These are phyloP conservation scores for Dicycla oo DNA, from an alignment of 2,888 invertebrate genomes.

Conservation along the genomic window DNA sequence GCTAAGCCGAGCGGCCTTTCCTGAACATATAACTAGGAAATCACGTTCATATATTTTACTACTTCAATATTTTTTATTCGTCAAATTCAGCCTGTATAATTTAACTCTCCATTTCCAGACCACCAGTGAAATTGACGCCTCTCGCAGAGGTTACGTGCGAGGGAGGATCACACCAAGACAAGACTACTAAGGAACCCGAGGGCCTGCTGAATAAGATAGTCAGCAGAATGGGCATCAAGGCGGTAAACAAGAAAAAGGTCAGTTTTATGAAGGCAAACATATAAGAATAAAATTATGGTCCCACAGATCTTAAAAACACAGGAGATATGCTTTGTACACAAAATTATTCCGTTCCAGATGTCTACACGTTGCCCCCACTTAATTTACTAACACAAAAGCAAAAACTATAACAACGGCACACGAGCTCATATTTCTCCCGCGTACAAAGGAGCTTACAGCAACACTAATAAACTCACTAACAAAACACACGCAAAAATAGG, in stretches of 20 bases:
- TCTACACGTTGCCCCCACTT: too few relatives aligned
- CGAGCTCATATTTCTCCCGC: too few relatives aligned
- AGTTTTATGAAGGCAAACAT: not conserved
- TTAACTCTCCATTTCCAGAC: not conserved
- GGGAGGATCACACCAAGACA: not conserved
- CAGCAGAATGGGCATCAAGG: slow-evolving; percentile 54
- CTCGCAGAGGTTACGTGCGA: not conserved
- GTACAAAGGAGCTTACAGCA: too few relatives aligned
- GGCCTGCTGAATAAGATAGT: slow-evolving; percentile 50
- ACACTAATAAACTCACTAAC: too few relatives aligned
- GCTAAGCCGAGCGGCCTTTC: not conserved
- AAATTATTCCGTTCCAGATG: too few relatives aligned
- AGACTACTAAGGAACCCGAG: not conserved
- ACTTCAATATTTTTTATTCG: not conserved
- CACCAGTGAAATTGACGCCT: not conserved
- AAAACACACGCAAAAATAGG: too few relatives aligned
- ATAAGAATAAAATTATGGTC: too few relatives aligned
- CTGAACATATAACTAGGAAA: not conserved
- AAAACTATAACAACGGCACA: too few relatives aligned
- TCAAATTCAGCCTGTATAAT: not conserved
- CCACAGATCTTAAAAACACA: too few relatives aligned
- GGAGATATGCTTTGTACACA: too few relatives aligned
- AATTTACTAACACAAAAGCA: too few relatives aligned
- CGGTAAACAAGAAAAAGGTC: slow-evolving; percentile 51
- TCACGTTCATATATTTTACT: not conserved